Conservation (phyloP, 1,140 invertebrate species). For the Drosophila burlai region DNA sequence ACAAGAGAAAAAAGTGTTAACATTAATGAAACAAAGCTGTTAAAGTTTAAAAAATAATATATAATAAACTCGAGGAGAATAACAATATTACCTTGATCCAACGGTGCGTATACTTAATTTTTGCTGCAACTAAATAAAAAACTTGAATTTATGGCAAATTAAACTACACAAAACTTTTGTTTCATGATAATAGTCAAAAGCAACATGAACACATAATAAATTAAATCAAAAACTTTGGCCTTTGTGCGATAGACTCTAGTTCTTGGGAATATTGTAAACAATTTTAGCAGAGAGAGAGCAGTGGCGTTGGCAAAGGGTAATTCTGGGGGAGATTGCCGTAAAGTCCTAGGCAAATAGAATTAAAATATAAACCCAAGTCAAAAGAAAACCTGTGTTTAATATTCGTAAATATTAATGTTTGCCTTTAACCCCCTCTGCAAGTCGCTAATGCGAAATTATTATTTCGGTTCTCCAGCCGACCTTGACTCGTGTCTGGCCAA, state of each 20-base stretch:
- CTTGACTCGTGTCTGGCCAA: slow-evolving; percentile 31
- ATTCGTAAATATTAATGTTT: not conserved
- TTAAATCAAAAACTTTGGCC: slow-evolving; percentile 40
- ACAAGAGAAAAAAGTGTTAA: not conserved
- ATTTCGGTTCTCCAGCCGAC: slow-evolving; percentile 17
- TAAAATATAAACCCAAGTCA: not conserved
- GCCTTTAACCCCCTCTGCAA: not conserved
- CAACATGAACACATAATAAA: slow-evolving; percentile 53
- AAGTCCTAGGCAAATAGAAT: not conserved
- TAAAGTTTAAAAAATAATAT: not conserved
- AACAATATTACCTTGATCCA: slow-evolving; percentile 29
- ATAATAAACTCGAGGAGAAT: not conserved
- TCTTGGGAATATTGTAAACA: slow-evolving; percentile 50
- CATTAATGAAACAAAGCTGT: not conserved
- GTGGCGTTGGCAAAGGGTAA: slow-evolving; percentile 19
- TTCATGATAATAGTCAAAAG: slow-evolving; percentile 10
- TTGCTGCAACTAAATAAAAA: slow-evolving; percentile 37
- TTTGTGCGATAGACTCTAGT: slow-evolving; percentile 10
- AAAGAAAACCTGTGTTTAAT: not conserved
- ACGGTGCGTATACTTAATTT: slow-evolving; percentile 72
- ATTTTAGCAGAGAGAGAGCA: slow-evolving; percentile 17
- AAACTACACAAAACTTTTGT: slow-evolving; percentile 21
- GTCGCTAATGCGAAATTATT: slow-evolving; percentile 6
- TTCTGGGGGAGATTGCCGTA: not conserved
- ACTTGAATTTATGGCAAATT: slow-evolving; percentile 53